Base-by-base conservation (phyloP, 2,113 vertebrate genomes). In the Gopherus flavomarginatus region DNA sequence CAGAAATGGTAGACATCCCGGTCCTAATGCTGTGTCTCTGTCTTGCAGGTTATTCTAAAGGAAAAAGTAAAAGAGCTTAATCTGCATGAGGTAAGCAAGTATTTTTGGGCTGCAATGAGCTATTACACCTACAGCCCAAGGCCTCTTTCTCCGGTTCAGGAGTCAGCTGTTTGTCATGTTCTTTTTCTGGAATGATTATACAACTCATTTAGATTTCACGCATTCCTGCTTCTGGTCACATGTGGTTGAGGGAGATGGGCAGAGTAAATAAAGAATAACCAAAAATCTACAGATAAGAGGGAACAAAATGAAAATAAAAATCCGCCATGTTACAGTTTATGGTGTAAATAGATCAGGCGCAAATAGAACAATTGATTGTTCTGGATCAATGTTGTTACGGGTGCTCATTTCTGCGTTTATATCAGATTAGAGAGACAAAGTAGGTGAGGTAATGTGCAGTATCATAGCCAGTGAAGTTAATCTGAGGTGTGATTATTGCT, bases 21-120 rank as follows among this genome's bases (percentile, higher is more conserved):
- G 52, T 49, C 52, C 79, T 94, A n/a, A 94, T 53, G 19, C 24
- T 4, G 0, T 19, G 0, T 4, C 96, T 97, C 90, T 98, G 53
- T 92, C 92, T 98, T 97, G n/a, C 97, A 99, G 99, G 99, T 99
- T 90, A 99, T 99, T 97, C 99, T 99, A 96, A 99, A 99, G 98
- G 99, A 99, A 97, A 99, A 99, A 97, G 99, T 99, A 96, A 99
- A 99, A 98, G 99, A 99, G 96, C 97, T 99, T 97, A 99, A 99
- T 97, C 98, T 99, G 77, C 99, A 99, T 90, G 99, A 99, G 99
- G 99, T 99, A 98, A 99, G 99, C 87, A 83, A 1, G 0, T 81
- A 31, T 38, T 53, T 80, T 53, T 65, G 81, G 12, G 2, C 26
- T 85, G 7, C 88, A 27, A 85, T 54, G 1, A 7, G 62, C 49